A percentile compares a stretch with the other conserved stretches of the same genome.
These are phyloP conservation scores for Drosophila ogumai DNA, from an alignment of 1,140 invertebrate species.

Conservation along the genomic window DNA sequence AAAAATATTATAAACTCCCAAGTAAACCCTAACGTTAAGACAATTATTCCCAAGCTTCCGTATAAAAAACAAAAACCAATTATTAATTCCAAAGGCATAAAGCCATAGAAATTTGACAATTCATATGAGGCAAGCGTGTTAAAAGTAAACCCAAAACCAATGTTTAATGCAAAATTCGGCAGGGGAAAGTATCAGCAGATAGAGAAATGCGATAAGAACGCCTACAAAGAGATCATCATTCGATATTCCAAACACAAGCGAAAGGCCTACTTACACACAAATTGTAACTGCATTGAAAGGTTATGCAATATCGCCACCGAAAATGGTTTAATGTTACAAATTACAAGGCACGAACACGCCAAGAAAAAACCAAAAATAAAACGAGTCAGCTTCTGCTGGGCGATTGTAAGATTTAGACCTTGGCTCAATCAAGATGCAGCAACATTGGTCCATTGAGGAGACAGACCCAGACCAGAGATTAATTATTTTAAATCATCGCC, in stretches of 20 bases:
- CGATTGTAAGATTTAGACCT: slow-evolving; percentile 59
- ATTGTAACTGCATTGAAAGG: slow-evolving; percentile 39
- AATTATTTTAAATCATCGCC: slow-evolving; percentile 69
- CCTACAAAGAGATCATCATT: slow-evolving; percentile 28
- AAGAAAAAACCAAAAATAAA: slow-evolving; percentile 18
- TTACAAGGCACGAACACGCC: slow-evolving; percentile 49
- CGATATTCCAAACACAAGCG: slow-evolving; percentile 54
- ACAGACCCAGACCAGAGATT: slow-evolving; percentile 52
- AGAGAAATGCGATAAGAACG: slow-evolving; percentile 54
- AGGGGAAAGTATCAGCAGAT: slow-evolving; percentile 55
- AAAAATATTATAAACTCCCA: not conserved
- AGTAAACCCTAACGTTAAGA: not conserved
- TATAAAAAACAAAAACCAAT: slow-evolving; percentile 10
- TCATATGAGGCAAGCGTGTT: slow-evolving; percentile 42
- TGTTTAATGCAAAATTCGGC: slow-evolving; percentile 33
- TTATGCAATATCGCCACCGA: slow-evolving; percentile 64
- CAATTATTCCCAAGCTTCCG: slow-evolving; percentile 56
- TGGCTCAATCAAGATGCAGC: slow-evolving; percentile 64
- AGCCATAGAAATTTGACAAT: slow-evolving; percentile 33
- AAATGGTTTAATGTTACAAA: slow-evolving; percentile 71
- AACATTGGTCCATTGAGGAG: slow-evolving; percentile 30
- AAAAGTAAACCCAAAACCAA: slow-evolving; percentile 31
- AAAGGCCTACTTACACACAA: slow-evolving; percentile 19
- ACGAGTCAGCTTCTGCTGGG: slow-evolving; percentile 55
- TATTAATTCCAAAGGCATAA: slow-evolving; percentile 55